These are phyloP conservation scores for Dascillus cervinus DNA, from an alignment of 2,888 invertebrate species.

Conservation along the genomic window DNA sequence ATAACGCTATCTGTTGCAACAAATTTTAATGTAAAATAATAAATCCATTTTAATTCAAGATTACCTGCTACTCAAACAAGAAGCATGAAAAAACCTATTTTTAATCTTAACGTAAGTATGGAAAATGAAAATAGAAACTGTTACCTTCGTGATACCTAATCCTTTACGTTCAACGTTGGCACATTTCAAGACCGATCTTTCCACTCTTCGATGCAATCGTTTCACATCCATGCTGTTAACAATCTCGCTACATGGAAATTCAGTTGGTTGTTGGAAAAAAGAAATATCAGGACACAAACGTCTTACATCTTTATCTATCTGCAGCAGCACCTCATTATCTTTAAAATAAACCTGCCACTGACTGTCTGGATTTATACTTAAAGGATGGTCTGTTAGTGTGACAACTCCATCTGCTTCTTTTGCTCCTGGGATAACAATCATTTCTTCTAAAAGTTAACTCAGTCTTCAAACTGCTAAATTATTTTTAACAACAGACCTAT, in stretches of 20 bases:
- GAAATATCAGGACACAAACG: constrained; percentile 93
- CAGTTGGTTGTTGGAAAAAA: constrained; percentile 93
- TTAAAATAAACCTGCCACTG: constrained; percentile 94
- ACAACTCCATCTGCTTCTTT: constrained; percentile 52
- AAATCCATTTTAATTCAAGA: background rate
- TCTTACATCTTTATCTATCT: constrained; percentile 96
- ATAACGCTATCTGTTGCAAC: constrained; percentile 54
- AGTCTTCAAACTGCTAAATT: constrained; percentile 1
- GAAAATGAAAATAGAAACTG: constrained; percentile 12
- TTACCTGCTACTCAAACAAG: constrained; percentile 27
- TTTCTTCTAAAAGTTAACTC: constrained; percentile 57
- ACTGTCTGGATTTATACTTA: constrained; percentile 91
- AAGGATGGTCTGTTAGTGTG: constrained; percentile 78
- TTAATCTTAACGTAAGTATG: constrained; percentile 4
- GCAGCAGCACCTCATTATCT: constrained; percentile 94
- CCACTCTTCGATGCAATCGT: constrained; percentile 81
- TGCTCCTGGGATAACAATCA: constrained; percentile 75
- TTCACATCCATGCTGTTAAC: constrained; percentile 76
- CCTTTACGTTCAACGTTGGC: constrained; percentile 85
- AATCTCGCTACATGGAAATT: constrained; percentile 76
- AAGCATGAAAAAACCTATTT: constrained; percentile 10
- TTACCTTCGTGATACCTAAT: constrained; percentile 82
- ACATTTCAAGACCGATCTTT: constrained; percentile 75
- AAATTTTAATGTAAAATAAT: constrained; percentile 1
- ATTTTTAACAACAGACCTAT: constrained; percentile 49